Conservation (phyloP, 2,888 invertebrate genomes). For the Cephus rjabovi region DNA sequence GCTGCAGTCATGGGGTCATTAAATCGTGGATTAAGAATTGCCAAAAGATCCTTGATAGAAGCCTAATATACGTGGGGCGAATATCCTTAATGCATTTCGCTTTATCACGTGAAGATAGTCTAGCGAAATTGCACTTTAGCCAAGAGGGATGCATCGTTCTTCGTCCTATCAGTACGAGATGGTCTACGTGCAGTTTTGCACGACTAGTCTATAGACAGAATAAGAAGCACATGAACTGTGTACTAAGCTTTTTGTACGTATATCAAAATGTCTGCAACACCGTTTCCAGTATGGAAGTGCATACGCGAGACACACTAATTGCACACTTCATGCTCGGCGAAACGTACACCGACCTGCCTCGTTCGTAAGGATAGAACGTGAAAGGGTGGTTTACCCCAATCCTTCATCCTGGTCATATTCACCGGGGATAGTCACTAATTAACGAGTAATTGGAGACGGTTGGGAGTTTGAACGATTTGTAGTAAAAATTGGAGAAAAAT, state of each 20-base stretch:
- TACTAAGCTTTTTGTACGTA: neutral
- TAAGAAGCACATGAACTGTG: neutral
- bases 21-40: slow-evolving; percentile 36
- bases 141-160: neutral
- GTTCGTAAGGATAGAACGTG: neutral
- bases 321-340: slow-evolving; percentile 46
- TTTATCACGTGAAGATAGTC: neutral
- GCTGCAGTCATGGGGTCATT: slow-evolving; percentile 57
- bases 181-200: neutral
- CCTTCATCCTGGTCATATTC: neutral
- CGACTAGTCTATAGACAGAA: neutral
- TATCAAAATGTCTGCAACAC: neutral
- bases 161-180: neutral
- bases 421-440: slow-evolving; percentile 35
- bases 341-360: neutral
- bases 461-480: neutral
- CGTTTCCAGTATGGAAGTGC: slow-evolving; percentile 26
- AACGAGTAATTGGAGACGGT: slow-evolving; percentile 43
- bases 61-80: neutral
- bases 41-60: neutral
- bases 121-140: neutral
- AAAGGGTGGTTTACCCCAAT: neutral
- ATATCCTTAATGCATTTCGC: neutral
- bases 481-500: neutral
- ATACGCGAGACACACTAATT: slow-evolving; percentile 55